Base-by-base conservation (phyloP, 2,113 vertebrate species). In the Eupsittula cactorum region DNA sequence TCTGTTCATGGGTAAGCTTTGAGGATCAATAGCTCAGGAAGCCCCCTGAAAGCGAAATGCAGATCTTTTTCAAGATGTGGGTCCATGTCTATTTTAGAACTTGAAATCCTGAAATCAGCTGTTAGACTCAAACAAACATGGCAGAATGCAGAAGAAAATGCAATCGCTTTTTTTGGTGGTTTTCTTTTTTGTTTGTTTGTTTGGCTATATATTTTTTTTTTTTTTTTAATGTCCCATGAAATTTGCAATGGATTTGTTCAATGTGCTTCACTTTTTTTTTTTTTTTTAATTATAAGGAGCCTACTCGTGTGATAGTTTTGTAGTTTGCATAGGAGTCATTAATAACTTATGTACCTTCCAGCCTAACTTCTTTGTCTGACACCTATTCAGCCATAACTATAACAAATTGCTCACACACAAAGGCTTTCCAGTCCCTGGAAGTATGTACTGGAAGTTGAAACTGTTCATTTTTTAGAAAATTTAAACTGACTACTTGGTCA, bases 271-370 rank as follows among this genome's bases (percentile, higher is more conserved):
- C 1, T 1, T 25, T 84, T 41, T 44, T 27, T 81, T 41, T 88
- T 1, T 88, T 50, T 3, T 33, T 62, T 89, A 86, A 46, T 75
- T 87, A 21, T 89, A 83, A 44, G n/a, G 33, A 71, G 13, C 21
- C n/a, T 64, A 8, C 6, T 42, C 29, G 84, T 84, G 24, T 52
- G 33, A 42, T 91, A 86, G 42, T 91, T 91, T 89, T 57, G 55
- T 86, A 64, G 78, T 92, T 94, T 93, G 63, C 79, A 28, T 57
- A 53, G 47, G 27, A 83, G 49, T 83, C 68, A 90, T 94, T 73
- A 96, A 88, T 92, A 94, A 88, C 63, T 96, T 82, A 52, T 49
- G 42, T 42, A 88, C 76, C 55, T 86, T 92, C 74, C 50, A 67
- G 86, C 44, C 15, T 82, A 46, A 59, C 64, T 86, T 74, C 76